phyloP scores from a whole-genome alignment of 1,140 invertebrate genomes.

The Drosophila lacertosa region DNA sequence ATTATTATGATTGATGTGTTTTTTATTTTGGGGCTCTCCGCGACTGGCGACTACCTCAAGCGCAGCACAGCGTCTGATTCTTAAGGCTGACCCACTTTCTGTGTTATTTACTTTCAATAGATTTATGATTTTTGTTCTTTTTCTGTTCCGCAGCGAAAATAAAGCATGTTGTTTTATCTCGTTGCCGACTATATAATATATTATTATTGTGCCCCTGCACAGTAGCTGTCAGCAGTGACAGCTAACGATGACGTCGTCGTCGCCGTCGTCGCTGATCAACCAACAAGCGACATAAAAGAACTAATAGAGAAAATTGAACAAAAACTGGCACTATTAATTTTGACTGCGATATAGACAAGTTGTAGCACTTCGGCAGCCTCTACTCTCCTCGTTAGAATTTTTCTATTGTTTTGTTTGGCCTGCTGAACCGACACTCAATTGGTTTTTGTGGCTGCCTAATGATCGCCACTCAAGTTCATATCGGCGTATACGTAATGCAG shows the following conservation, averaged over 20 bases:
- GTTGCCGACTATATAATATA: conserved; percentile 23
- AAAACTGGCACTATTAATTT: conserved; percentile 67
- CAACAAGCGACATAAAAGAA: conserved; percentile 11
- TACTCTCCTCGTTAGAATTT: neutral
- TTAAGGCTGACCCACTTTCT: conserved; percentile 64
- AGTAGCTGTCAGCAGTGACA: conserved; percentile 61
- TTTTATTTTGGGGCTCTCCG: conserved; percentile 4
- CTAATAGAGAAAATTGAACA: conserved; percentile 21
- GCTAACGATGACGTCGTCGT: conserved; percentile 54
- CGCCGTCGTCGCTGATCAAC: conserved; percentile 9
- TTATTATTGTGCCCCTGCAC: conserved; percentile 47
- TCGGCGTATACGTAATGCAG: conserved; percentile 26
- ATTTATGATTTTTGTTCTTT: conserved; percentile 48
- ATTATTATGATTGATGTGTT: conserved; percentile 64
- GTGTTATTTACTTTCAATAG: conserved; percentile 74
- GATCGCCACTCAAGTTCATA: conserved; percentile 41
- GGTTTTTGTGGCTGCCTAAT: conserved; percentile 49
- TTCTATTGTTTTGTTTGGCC: conserved; percentile 52
- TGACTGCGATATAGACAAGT: conserved; percentile 28
- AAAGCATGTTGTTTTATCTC: conserved; percentile 42
- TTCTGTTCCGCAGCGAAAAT: conserved; percentile 39
- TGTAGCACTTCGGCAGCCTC: neutral
- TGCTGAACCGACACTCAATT: conserved; percentile 47
- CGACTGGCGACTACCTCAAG: conserved; percentile 49
- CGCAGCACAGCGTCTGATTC: conserved; percentile 26